phyloP scores from a whole-genome alignment of 2,888 invertebrate genomes.

The Synanthedon tipuliformis region DNA sequence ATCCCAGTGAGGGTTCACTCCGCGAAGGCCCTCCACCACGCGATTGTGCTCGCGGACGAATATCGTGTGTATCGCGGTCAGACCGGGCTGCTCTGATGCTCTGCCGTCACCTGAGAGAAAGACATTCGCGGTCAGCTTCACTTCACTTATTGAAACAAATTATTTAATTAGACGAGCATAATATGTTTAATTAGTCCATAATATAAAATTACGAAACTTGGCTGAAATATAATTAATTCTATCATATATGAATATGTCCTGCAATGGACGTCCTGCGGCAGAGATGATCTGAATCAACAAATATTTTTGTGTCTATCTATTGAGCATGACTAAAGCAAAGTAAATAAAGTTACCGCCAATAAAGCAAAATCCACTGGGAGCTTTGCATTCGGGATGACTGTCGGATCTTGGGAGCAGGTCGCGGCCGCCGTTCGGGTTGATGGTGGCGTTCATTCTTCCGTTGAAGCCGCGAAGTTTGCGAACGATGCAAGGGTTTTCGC shows the following conservation, averaged over 20 bases:
- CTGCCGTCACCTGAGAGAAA: slow-evolving; percentile 78
- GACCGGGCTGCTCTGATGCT: slow-evolving; percentile 91
- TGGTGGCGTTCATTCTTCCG: slow-evolving; percentile 85
- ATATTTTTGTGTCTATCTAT: background rate
- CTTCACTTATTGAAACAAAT: too few relatives aligned
- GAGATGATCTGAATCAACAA: too few relatives aligned
- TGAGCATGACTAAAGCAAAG: too few relatives aligned
- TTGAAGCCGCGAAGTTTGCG: slow-evolving; percentile 81
- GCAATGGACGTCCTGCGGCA: too few relatives aligned
- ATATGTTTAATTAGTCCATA: too few relatives aligned
- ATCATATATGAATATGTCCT: too few relatives aligned
- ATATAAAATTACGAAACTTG: too few relatives aligned
- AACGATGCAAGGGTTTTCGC: slow-evolving; percentile 86
- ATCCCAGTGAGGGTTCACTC: slow-evolving; percentile 91
- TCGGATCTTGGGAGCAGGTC: slow-evolving; percentile 84
- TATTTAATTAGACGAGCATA: too few relatives aligned
- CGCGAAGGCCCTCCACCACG: slow-evolving; percentile 80
- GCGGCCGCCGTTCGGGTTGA: slow-evolving; percentile 78
- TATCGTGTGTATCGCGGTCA: slow-evolving; percentile 89
- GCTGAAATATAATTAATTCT: too few relatives aligned
- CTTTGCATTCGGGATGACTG: slow-evolving; percentile 88
- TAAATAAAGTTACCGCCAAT: slow-evolving; percentile 74
- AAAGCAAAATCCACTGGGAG: slow-evolving; percentile 87
- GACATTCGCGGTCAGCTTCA: too few relatives aligned
- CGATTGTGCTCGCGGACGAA: slow-evolving; percentile 93